Evolutionary conservation across 1,140 invertebrate species (phyloP), one percentile per base, ranked within the genome.

Genomic region (Lerema accius): DNA sequence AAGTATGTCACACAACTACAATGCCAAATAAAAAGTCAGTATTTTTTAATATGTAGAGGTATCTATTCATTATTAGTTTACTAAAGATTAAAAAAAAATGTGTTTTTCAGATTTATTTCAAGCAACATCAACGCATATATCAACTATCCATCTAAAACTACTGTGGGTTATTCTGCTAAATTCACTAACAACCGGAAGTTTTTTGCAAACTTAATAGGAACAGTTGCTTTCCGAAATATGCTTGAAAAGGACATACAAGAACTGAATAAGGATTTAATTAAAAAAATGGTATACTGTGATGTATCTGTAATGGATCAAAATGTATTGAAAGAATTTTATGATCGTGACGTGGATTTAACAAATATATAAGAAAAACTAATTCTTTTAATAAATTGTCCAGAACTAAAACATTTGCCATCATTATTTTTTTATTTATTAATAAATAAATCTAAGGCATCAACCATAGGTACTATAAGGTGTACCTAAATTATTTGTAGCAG

Each of bases 161-260:
- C 86, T 4, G 80, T 86, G 23, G 84, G 84, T 9, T 73, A 74
- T 45, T 73, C 76, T 17, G 76, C 78, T 9, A 75, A 70, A 63
- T 85, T 85, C 63, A 85, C 79, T 7, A 75, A 42, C 15, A 86
- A 88, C 49, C 62, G 82, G 43, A 82, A 80, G 37, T 88, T 84
- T 67, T 85, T 88, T 17, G 80, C 80, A 15, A 88, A 88, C 61
- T 67, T 88, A 55, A 74, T 88, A 23, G 71, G 49, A 11, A 77
- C 75, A 13, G 45, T 68, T 0, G 66, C 62, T 4, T 88, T 86
- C 49, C 80, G 79, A 62, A 64, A 73, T 32, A 80, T 77, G 65
- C 19, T 88, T 10, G 60, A 40, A 17, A 71, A 64, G 11, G 84
- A 88, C 53, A 40, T 70, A 17, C 48, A 71, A 2, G 51, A 69